Conservation (phyloP, 37 sponge, comb jelly and placozoan genomes). For the Axinella damicornis region DNA sequence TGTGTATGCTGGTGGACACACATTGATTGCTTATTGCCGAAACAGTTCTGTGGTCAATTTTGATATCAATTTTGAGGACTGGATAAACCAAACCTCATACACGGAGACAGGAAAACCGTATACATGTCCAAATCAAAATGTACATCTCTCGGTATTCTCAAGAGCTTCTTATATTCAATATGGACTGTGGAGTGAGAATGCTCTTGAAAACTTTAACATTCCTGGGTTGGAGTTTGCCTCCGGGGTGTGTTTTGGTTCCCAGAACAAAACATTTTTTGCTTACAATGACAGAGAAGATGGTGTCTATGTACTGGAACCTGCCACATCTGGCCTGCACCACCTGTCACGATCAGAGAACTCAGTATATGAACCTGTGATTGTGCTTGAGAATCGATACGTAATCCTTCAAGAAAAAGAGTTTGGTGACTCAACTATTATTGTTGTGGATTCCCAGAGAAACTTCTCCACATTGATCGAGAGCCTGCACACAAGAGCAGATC, state of each 20-base stretch:
- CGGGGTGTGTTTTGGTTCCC: background rate
- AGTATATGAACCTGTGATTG: background rate
- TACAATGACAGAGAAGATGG: background rate
- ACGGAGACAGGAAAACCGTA: background rate
- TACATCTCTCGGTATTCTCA: background rate
- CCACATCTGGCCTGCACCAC: background rate
- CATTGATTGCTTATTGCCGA: constrained; percentile 14
- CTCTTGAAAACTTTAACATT: background rate
- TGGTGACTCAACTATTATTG: background rate
- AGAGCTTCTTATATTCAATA: background rate
- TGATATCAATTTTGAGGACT: background rate
- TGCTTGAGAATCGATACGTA: background rate
- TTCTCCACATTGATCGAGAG: background rate
- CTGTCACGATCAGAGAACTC: background rate
- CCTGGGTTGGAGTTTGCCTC: background rate
- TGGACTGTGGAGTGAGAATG: background rate
- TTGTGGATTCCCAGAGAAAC: background rate
- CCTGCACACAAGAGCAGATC: background rate
- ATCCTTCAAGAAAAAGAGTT: background rate
- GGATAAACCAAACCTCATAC: background rate
- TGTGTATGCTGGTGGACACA: background rate
- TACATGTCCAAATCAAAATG: constrained; percentile 9
- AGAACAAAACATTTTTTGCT: background rate
- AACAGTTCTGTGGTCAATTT: background rate
- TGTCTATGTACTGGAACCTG: background rate